Evolutionary conservation across 2,888 invertebrate species (phyloP), one percentile per base, ranked within the genome.

Genomic region (Charanyca ferruginea): DNA sequence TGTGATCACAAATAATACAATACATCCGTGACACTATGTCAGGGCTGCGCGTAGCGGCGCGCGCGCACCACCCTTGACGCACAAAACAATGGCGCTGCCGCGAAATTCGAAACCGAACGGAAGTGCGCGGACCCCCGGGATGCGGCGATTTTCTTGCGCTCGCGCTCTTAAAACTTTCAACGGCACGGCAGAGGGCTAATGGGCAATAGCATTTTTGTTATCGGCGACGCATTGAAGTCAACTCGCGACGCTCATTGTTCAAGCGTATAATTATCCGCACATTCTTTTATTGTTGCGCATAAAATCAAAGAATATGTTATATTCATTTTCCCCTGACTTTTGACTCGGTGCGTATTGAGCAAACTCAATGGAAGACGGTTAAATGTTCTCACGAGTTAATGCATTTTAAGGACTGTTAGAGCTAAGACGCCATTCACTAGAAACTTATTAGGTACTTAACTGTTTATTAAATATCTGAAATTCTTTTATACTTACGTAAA

Each of bases 291-390:
- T 94, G 93, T 94, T 90, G 89, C 87, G 87, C 87, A 86, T 83
- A 87, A 92, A 94, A 93, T 93, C 93, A 94, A 93, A 94, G 93
- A 95, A 94, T 94, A 95, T 94, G 95, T 88, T 94, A 88, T 90
- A 89, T 90, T 91, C 89, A 88, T 87, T 90, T 91, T 89, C 91
- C 94, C 94, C 93, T 93, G 94, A 94, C 91, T 94, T 94, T 90
- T 94, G 92, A 92, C 92, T 93, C 78, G 87, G 84, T 90, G 84
- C 91, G 87, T 93, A 93, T 93, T 93, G 92, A 88, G 83, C 85
- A 82, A 85, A 86, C 84, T 92, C 89, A 90, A 91, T 91, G 83
- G 87, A 89, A 90, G 91, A 94, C 95, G 95, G 95, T 95, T 95
- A 93, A 94, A 94, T 91, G 88, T 95, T 95, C 95, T 94, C 95